Evolutionary conservation across 1,140 invertebrate species (phyloP).

Genomic region (Microplitis demolitor): DNA sequence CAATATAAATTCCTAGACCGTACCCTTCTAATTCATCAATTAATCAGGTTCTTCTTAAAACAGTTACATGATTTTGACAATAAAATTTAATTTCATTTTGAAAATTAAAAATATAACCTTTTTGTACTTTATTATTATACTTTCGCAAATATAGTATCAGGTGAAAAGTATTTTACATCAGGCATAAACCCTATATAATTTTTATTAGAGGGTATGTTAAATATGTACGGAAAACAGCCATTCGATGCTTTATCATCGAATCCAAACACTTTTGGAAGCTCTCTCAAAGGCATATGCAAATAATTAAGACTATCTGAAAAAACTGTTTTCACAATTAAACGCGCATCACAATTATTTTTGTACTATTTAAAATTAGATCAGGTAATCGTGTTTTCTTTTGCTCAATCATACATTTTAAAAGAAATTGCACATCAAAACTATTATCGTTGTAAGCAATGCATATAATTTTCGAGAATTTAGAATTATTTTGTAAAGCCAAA

Average conservation of each 20-base stretch:
- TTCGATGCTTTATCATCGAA: conserved; percentile 11
- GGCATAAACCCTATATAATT: too few species aligned
- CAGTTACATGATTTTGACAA: conserved; percentile 14
- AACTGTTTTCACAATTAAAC: conserved; percentile 18
- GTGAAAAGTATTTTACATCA: too few species aligned
- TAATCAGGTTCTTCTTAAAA: conserved; percentile 16
- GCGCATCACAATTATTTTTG: conserved; percentile 33
- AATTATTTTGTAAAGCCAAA: background rate
- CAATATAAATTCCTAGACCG: conserved; percentile 33
- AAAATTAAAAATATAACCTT: conserved; percentile 22
- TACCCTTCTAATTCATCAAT: conserved; percentile 39
- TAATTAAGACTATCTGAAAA: conserved; percentile 32
- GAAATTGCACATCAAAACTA: conserved; percentile 39
- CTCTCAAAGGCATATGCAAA: conserved; percentile 27
- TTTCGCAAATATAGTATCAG: too few species aligned
- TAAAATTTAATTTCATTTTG: conserved; percentile 6
- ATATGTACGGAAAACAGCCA: conserved; percentile 25
- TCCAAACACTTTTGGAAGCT: conserved; percentile 26
- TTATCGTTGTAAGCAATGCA: conserved; percentile 37
- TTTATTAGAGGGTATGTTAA: background rate
- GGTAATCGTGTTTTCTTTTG: conserved; percentile 20
- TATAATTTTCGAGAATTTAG: conserved; percentile 13
- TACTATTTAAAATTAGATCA: conserved; percentile 31
- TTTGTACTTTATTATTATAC: too few species aligned
- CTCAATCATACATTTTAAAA: conserved; percentile 31